Conservation (phyloP, 1,140 invertebrate genomes). For the Penaeus indicus region DNA sequence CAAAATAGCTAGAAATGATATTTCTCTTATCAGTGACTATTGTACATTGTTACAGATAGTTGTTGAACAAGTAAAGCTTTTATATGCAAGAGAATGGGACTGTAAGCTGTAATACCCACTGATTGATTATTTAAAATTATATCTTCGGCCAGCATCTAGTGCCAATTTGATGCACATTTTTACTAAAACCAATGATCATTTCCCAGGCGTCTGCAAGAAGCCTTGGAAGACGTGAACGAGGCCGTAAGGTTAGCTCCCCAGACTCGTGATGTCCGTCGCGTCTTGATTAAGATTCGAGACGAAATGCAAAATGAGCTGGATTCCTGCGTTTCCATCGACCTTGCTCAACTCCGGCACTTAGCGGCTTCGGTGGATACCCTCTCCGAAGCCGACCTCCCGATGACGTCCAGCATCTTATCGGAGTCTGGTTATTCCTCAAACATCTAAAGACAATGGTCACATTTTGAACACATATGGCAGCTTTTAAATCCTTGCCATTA, state of each 20-base stretch:
- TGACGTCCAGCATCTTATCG: conserved; percentile 66
- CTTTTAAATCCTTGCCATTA: neutral
- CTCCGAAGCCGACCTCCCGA: conserved; percentile 71
- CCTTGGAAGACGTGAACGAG: conserved; percentile 79
- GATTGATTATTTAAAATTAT: neutral
- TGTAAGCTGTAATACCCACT: too few relatives aligned
- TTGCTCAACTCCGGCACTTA: conserved; percentile 68
- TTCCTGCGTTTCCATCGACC: conserved; percentile 67
- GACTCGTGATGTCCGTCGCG: conserved; percentile 75
- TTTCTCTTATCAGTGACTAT: too few relatives aligned
- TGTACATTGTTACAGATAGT: too few relatives aligned
- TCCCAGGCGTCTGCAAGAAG: conserved; percentile 74
- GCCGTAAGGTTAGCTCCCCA: conserved; percentile 77
- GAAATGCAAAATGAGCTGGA: conserved; percentile 73
- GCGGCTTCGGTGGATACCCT: conserved; percentile 73
- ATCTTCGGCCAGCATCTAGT: neutral
- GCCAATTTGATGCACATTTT: neutral
- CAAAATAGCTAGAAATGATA: too few relatives aligned
- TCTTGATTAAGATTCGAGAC: conserved; percentile 78
- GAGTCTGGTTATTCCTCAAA: conserved; percentile 66
- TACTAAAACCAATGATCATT: conserved; percentile 47
- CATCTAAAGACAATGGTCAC: conserved; percentile 50
- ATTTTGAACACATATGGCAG: neutral
- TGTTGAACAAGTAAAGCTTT: too few relatives aligned
- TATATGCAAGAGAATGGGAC: too few relatives aligned